Percentiles rank a stretch among this genome's conserved stretches.
phyloP scores from a whole-genome alignment of 2,797 vertebrate species.

The Ciconia nigra region DNA sequence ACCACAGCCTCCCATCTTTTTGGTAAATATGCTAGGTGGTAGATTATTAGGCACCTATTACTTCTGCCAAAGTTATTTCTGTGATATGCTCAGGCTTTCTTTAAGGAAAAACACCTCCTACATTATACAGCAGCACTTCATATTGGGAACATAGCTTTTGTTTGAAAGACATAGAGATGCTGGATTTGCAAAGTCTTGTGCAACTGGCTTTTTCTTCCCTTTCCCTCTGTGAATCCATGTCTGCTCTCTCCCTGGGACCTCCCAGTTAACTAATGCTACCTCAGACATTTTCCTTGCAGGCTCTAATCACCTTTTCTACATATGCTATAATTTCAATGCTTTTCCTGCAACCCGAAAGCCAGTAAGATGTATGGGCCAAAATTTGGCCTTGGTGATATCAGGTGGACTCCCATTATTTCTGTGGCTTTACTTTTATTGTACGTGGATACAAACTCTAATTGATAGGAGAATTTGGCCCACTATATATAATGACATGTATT shows the following conservation, averaged over 20 bases:
- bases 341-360: neutral
- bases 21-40: neutral
- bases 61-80: neutral
- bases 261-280: neutral
- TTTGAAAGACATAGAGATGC: neutral
- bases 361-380: neutral
- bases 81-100: neutral
- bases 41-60: neutral
- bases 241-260: neutral
- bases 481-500: neutral
- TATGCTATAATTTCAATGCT: neutral
- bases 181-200: neutral
- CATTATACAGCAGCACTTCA: neutral
- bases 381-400: neutral
- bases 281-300: neutral
- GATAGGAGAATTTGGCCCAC: neutral
- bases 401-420: neutral
- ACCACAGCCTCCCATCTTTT: neutral
- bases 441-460: neutral
- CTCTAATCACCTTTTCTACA: neutral
- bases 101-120: neutral
- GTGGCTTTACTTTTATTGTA: neutral
- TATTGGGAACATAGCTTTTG: neutral
- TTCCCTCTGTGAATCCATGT: neutral
- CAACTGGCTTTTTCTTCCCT: neutral